These are phyloP conservation scores for Synodontis membranacea DNA, from an alignment of 2,113 vertebrate species.

Conservation along the genomic window DNA sequence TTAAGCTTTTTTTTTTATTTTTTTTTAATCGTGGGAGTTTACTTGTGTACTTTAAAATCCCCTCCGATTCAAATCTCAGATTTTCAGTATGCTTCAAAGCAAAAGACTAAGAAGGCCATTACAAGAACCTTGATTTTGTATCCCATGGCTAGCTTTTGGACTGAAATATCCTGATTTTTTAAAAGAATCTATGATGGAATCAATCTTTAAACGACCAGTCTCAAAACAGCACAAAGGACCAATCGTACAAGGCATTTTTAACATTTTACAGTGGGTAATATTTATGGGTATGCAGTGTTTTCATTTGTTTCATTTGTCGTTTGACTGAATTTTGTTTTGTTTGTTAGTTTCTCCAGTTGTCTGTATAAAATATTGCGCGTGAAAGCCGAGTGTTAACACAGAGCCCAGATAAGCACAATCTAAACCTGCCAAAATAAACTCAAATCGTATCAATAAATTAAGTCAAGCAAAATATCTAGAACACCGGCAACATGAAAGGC, in stretches of 20 bases:
- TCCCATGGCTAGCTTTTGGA: background rate
- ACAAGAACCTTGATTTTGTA: background rate
- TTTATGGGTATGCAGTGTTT: background rate
- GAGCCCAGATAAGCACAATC: background rate
- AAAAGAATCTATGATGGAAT: background rate
- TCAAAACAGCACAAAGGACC: background rate
- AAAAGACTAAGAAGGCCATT: background rate
- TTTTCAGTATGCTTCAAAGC: too few species aligned
- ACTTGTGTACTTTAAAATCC: too few species aligned
- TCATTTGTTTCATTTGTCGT: background rate
- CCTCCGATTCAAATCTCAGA: too few species aligned
- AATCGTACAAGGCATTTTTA: background rate
- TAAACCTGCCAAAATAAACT: background rate
- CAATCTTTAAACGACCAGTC: background rate
- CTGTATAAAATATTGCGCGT: background rate
- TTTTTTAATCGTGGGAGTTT: background rate
- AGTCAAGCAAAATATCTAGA: background rate
- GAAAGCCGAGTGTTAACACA: background rate
- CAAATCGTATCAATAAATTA: background rate
- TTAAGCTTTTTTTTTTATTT: background rate
- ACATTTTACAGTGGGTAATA: background rate
- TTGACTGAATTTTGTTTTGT: background rate
- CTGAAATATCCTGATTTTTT: background rate
- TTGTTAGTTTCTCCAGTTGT: background rate
- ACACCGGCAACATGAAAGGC: background rate